phyloP scores from a whole-genome alignment of 2,797 vertebrate genomes.

The Astyanax mexicanus region DNA sequence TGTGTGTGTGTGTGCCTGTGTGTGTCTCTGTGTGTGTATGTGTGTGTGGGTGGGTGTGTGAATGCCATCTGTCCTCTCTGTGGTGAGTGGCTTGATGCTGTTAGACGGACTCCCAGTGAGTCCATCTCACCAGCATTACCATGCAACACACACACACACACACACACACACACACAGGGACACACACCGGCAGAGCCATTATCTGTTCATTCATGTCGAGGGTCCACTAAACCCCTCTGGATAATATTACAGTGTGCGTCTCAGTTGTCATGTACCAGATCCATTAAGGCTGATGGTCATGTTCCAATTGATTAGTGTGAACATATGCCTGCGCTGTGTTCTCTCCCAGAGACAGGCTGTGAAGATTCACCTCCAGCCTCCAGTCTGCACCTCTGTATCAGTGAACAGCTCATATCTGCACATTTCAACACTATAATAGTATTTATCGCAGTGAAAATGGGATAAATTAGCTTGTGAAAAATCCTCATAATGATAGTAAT shows the following conservation, averaged over 20 bases:
- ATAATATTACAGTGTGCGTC: constrained; percentile 54
- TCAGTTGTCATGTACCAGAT: constrained; percentile 57
- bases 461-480: too few species aligned
- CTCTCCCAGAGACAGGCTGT: too few species aligned
- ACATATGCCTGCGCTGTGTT: constrained; percentile 51
- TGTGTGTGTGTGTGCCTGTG: constrained; percentile 40
- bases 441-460: too few species aligned
- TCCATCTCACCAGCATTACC: constrained; percentile 42
- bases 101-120: constrained; percentile 49
- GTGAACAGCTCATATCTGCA: neutral
- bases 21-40: constrained; percentile 35
- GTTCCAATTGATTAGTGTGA: constrained; percentile 61
- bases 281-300: constrained; percentile 57
- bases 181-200: constrained; percentile 50
- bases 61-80: constrained; percentile 62
- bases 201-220: constrained; percentile 57
- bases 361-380: too few species aligned
- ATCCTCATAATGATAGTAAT: too few species aligned
- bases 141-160: constrained; percentile 19
- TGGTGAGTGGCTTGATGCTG: constrained; percentile 48
- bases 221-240: constrained; percentile 42
- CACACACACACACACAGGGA: constrained; percentile 32
- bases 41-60: constrained; percentile 42
- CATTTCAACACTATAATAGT: too few species aligned
- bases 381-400: neutral